Percentiles rank a stretch among this genome's conserved stretches.
phyloP scores from a whole-genome alignment of 2,797 vertebrate species.

The Enteromius viviparus region DNA sequence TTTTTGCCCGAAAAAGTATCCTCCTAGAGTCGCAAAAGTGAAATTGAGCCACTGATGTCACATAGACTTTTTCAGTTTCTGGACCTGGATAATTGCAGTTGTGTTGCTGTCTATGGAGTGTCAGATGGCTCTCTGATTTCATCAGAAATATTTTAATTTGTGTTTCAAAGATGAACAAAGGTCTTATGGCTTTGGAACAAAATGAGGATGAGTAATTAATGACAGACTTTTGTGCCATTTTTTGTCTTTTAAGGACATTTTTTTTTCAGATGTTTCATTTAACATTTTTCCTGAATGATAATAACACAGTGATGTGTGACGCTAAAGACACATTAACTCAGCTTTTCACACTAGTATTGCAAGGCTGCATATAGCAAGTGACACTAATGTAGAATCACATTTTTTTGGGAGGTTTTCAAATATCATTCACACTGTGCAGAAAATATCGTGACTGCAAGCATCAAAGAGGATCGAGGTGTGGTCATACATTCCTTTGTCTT shows the following conservation, averaged over 20 bases:
- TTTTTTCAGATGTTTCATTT: background rate
- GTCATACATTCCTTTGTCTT: background rate
- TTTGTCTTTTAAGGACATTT: background rate
- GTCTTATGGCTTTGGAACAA: background rate
- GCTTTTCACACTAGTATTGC: conserved; percentile 15
- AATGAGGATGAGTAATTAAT: background rate
- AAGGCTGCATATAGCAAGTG: background rate
- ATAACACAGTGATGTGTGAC: background rate
- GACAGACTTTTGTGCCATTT: background rate
- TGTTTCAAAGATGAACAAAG: too few relatives aligned
- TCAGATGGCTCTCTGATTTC: too few relatives aligned
- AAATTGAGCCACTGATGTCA: too few relatives aligned
- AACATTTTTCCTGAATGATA: background rate
- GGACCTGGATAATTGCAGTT: too few relatives aligned
- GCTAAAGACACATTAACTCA: conserved; percentile 16
- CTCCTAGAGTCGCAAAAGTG: too few relatives aligned
- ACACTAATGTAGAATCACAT: background rate
- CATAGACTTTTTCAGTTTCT: too few relatives aligned
- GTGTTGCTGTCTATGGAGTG: too few relatives aligned
- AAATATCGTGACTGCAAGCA: background rate
- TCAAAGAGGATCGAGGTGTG: background rate
- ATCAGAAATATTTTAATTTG: too few relatives aligned
- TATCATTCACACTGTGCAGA: background rate
- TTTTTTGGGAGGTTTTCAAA: conserved; percentile 4
- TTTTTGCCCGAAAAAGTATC: too few relatives aligned